phyloP scores from a whole-genome alignment of 2,113 vertebrate species.

The Neopipo cinnamomea region DNA sequence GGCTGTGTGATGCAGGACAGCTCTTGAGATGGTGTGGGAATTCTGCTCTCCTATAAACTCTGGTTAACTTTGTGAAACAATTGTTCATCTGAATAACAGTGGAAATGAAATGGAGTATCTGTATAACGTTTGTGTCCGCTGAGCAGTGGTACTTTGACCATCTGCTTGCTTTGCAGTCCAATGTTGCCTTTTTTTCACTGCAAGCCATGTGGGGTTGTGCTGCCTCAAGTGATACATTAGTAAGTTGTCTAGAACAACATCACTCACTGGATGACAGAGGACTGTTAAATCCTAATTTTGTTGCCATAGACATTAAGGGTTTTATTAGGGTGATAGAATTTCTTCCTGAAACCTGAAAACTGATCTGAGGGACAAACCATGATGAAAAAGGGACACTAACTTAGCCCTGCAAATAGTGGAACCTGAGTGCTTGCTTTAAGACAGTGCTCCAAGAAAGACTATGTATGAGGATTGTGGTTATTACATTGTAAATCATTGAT shows the following conservation, averaged over 20 bases:
- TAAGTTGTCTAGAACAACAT: not conserved
- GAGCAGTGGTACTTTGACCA: not conserved
- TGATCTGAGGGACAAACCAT: not conserved
- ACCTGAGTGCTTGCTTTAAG: not conserved
- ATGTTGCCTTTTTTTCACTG: not conserved
- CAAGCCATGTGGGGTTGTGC: not conserved
- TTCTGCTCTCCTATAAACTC: not conserved
- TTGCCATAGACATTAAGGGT: not conserved
- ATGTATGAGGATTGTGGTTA: not conserved
- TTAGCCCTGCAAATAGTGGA: not conserved
- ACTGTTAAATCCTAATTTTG: not conserved
- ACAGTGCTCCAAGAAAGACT: not conserved
- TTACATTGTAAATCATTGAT: not conserved
- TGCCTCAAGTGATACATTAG: not conserved
- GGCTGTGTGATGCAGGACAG: not conserved
- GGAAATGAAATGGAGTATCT: not conserved
- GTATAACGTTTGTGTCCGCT: not conserved
- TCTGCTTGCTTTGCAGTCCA: not conserved
- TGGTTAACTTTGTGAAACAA: not conserved
- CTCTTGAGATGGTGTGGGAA: not conserved
- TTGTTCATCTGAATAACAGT: not conserved
- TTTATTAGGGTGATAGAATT: not conserved
- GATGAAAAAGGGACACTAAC: not conserved
- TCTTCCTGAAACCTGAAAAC: not conserved
- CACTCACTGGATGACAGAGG: not conserved